Conservation (phyloP, 2,797 vertebrate genomes). For the Saxicola maurus region DNA sequence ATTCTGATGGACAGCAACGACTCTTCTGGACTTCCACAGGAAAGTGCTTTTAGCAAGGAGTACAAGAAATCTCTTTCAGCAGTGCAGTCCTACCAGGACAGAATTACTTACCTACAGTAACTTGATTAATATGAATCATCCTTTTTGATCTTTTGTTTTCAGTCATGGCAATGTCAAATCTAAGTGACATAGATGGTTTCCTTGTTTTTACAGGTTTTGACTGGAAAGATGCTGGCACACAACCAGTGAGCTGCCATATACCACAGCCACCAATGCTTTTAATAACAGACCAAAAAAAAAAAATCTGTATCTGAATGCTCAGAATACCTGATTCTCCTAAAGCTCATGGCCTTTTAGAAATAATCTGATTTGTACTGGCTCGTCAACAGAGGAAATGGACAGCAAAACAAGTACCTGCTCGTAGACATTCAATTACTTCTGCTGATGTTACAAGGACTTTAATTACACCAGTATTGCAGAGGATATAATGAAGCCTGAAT, state of each 20-base stretch:
- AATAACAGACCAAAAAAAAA: background rate
- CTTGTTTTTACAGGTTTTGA: background rate
- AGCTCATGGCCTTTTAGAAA: background rate
- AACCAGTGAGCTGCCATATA: background rate
- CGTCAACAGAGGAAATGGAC: background rate
- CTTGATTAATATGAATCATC: background rate
- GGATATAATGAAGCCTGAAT: conserved; percentile 49
- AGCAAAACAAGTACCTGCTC: conserved; percentile 39
- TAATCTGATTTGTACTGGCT: conserved; percentile 17
- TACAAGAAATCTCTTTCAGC: background rate
- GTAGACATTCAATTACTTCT: background rate
- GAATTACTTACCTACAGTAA: background rate
- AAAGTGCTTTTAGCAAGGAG: background rate
- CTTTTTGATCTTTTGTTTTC: background rate
- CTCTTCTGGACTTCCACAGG: background rate
- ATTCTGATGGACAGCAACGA: background rate
- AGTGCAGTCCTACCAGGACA: background rate
- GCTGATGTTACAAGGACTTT: conserved; percentile 28
- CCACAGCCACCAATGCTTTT: background rate
- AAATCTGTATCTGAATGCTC: background rate
- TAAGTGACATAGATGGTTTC: background rate
- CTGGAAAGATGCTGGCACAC: background rate
- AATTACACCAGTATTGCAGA: conserved; percentile 42
- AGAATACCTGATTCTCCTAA: background rate
- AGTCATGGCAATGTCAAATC: background rate